Conservation (phyloP, 2,888 invertebrate species). For the Ashinkailepas kermadecensis region DNA sequence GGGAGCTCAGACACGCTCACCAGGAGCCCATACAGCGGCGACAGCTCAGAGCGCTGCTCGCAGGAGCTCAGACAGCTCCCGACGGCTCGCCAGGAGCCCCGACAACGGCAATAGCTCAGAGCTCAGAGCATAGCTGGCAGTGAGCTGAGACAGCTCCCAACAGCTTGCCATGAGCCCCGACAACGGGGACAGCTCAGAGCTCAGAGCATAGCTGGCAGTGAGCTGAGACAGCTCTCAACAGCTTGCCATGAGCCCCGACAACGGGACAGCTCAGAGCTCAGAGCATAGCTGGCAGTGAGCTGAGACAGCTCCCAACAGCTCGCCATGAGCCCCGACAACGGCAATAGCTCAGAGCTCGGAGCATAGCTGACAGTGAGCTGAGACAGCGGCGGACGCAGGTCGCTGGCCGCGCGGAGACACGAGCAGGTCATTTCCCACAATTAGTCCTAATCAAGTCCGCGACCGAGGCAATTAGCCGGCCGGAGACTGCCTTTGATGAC, state of each 20-base stretch:
- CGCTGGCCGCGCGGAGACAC: background rate
- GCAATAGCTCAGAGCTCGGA: too few species aligned
- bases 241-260: background rate
- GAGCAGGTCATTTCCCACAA: background rate
- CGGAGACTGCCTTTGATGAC: background rate
- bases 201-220: too few species aligned
- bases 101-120: background rate
- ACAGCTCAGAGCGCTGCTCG: background rate
- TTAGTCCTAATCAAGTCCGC: constrained; percentile 2
- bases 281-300: too few species aligned
- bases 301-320: too few species aligned
- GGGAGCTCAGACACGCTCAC: too few species aligned
- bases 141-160: too few species aligned
- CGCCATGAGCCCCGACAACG: background rate
- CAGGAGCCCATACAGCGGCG: too few species aligned
- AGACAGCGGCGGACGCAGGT: background rate
- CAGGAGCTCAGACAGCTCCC: background rate
- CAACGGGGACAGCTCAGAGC: too few species aligned
- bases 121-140: too few species aligned
- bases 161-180: background rate
- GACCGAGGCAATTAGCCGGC: background rate
- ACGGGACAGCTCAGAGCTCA: too few species aligned
- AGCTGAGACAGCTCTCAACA: background rate
- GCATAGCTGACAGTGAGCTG: too few species aligned
- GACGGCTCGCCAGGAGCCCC: background rate